phyloP scores from a whole-genome alignment of 2,888 invertebrate genomes.

The Encarsia formosa region DNA sequence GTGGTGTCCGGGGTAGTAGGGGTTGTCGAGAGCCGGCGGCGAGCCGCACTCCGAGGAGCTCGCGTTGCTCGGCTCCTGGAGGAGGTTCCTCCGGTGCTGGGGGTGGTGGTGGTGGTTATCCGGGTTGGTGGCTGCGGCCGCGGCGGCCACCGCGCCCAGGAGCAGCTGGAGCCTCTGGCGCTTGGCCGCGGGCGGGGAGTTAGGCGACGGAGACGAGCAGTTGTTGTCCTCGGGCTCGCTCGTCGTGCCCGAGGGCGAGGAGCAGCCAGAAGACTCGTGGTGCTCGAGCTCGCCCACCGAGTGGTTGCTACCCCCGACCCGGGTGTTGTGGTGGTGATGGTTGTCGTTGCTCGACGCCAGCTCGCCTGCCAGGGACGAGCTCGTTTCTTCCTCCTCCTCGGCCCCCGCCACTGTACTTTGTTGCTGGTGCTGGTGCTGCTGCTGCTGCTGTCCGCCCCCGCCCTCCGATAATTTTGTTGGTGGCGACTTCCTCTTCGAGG shows the following conservation, averaged over 20 bases:
- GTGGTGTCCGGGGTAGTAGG: conserved; percentile 53
- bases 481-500: conserved; percentile 94
- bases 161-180: conserved; percentile 38
- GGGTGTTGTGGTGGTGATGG: conserved; percentile 31
- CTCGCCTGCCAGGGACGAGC: conserved; percentile 51
- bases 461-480: conserved; percentile 88
- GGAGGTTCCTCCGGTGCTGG: conserved; percentile 33
- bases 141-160: conserved; percentile 20
- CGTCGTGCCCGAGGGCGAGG: conserved; percentile 45
- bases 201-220: conserved; percentile 46
- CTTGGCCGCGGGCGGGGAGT: conserved; percentile 36
- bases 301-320: conserved; percentile 27
- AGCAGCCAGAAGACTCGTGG: conserved; percentile 37
- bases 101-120: conserved; percentile 30
- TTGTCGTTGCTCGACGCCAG: conserved; percentile 41
- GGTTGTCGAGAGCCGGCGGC: conserved; percentile 61
- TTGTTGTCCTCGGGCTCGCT: conserved; percentile 52
- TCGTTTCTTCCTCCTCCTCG: conserved; percentile 56
- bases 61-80: conserved; percentile 18
- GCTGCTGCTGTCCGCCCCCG: conserved; percentile 50
- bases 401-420: conserved; percentile 45
- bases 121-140: conserved; percentile 14
- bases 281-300: neutral
- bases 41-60: conserved; percentile 70
- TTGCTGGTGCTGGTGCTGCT: conserved; percentile 52